Evolutionary conservation across 2,113 vertebrate genomes (phyloP).

Genomic region (Ctenodactylus gundi): DNA sequence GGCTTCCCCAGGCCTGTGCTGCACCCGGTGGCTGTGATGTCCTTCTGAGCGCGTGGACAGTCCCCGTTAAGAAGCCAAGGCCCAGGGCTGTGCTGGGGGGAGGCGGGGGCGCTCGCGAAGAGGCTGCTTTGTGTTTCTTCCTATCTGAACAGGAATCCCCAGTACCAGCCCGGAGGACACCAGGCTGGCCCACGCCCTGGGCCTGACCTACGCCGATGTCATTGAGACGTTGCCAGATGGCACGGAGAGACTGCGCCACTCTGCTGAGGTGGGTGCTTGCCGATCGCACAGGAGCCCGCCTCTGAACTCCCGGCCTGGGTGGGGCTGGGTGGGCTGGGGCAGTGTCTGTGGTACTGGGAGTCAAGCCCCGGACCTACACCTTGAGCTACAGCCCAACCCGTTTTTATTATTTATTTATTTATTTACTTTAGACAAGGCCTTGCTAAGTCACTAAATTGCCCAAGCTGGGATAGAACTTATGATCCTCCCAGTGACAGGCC

Average conservation of each 20-base stretch:
- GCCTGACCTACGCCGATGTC: constrained; percentile 87
- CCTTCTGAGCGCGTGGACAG: too few relatives aligned
- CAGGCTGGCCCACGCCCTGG: constrained; percentile 85
- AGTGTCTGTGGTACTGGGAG: too few relatives aligned
- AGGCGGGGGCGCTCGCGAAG: not conserved
- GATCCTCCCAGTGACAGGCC: too few relatives aligned
- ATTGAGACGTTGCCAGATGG: constrained; percentile 85
- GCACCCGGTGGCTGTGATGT: too few relatives aligned
- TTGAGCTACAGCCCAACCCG: too few relatives aligned
- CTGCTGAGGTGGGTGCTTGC: constrained; percentile 88
- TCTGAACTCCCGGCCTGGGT: not conserved
- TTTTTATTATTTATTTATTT: too few relatives aligned
- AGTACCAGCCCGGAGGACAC: constrained; percentile 88
- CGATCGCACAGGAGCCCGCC: not conserved
- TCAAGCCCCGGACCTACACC: too few relatives aligned
- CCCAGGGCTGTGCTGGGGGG: too few relatives aligned
- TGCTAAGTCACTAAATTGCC: too few relatives aligned
- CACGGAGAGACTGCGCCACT: constrained; percentile 88
- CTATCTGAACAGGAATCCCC: constrained; percentile 87
- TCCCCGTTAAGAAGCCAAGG: not conserved
- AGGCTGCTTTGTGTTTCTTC: not conserved
- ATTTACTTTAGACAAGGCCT: too few relatives aligned
- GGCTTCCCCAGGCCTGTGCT: not conserved
- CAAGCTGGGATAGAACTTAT: too few relatives aligned
- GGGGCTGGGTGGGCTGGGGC: too few relatives aligned